phyloP scores from a whole-genome alignment of 2,888 invertebrate species.

The Physocephala rufipes region DNA sequence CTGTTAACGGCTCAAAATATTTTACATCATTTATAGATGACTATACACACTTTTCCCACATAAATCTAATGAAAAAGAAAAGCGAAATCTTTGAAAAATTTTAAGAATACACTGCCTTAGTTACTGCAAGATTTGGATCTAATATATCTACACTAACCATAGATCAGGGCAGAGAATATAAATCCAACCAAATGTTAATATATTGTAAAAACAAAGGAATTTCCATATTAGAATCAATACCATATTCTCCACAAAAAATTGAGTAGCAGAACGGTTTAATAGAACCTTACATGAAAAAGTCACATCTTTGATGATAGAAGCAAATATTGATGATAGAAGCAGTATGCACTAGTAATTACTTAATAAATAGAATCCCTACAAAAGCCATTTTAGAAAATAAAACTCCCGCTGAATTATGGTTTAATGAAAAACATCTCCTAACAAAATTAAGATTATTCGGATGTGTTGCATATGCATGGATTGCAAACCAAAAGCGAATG shows the following conservation, averaged over 20 bases:
- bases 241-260: constrained; percentile 40
- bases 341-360: constrained; percentile 31
- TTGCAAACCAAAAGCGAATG: not conserved
- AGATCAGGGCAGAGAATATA: constrained; percentile 34
- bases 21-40: constrained; percentile 36
- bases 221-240: constrained; percentile 37
- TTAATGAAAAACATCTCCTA: not conserved
- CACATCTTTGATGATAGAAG: constrained; percentile 30
- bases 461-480: not conserved
- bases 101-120: constrained; percentile 32
- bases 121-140: constrained; percentile 34
- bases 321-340: constrained; percentile 43
- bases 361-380: constrained; percentile 33
- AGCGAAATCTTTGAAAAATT: constrained; percentile 37
- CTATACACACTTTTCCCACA: constrained; percentile 26
- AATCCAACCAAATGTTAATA: constrained; percentile 35
- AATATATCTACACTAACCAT: constrained; percentile 32
- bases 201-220: constrained; percentile 32
- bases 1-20: constrained; percentile 21
- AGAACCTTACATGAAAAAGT: constrained; percentile 35
- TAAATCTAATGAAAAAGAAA: constrained; percentile 34
- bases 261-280: constrained; percentile 38
- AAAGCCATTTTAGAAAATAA: not conserved
- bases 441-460: constrained; percentile 6
- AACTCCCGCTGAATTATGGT: not conserved